A percentile compares a stretch with the other conserved stretches of the same genome.
phyloP scores from a whole-genome alignment of 2,888 invertebrate genomes.

The Eristalinus aeneus region DNA sequence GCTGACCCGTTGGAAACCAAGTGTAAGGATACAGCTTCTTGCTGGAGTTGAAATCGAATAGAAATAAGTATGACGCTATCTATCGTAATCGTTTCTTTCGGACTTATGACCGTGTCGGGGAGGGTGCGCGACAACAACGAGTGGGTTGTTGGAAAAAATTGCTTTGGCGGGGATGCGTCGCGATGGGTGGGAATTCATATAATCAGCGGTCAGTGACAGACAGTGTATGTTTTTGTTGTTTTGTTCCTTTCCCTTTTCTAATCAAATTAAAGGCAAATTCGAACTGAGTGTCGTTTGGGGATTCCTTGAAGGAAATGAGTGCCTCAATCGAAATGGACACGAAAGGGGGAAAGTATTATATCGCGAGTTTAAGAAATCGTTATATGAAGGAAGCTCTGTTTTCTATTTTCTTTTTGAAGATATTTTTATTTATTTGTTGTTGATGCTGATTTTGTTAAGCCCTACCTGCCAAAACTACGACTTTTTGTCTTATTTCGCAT shows the following conservation, averaged over 20 bases:
- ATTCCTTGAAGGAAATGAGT: not conserved
- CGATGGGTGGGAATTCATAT: conserved; percentile 23
- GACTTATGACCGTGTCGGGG: not conserved
- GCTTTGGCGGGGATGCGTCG: not conserved
- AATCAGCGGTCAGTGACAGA: conserved; percentile 29
- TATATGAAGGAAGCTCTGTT: not conserved
- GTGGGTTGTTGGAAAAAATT: not conserved
- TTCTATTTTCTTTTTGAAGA: not conserved
- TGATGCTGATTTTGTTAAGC: too few species aligned
- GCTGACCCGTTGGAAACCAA: conserved; percentile 8
- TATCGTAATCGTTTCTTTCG: not conserved
- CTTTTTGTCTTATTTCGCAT: too few species aligned
- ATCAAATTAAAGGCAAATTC: conserved; percentile 19
- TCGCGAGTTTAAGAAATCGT: not conserved
- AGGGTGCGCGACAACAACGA: not conserved
- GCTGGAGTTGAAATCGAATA: conserved; percentile 1
- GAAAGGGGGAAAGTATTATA: not conserved
- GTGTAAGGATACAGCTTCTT: conserved; percentile 34
- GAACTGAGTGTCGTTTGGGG: not conserved
- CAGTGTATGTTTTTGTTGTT: not conserved
- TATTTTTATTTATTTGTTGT: not conserved
- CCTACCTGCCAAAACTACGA: too few species aligned
- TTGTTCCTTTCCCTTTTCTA: not conserved
- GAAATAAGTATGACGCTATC: conserved; percentile 15
- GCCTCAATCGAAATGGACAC: not conserved